Evolutionary conservation across 2,113 vertebrate genomes (phyloP), one percentile per base, ranked within the genome.

Genomic region (Antennarius striatus): DNA sequence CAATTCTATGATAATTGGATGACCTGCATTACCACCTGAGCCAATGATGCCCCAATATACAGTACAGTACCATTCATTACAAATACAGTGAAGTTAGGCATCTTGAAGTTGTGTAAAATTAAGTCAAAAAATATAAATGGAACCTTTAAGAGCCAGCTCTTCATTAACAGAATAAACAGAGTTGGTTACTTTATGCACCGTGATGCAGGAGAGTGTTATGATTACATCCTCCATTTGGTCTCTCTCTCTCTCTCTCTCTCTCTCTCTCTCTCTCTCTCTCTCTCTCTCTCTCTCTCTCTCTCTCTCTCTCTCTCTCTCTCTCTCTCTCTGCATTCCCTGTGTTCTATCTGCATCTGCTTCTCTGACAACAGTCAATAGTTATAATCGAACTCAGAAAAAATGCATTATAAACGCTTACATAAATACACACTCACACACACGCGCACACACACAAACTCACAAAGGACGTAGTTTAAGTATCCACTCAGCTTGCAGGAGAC

Each of bases 401-500:
- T 11, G 42, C 42, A 43, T 43, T 43, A 11, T 12, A 43, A 43
- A 4, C 10, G 11, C 52, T 14, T 28, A 14, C 6, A 6, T 15
- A 32, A 5, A 32, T 28, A 32, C 28, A 14, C 13, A 32, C 29
- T 2, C 52, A 7, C 28, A 10, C 28, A 14, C 45, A 12, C 50
- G 54, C 10, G 29, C 13, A 32, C 17, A 68, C 17, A 70, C 28
- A 51, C 6, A 59, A 14, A 54, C 54, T 22, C 43, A 55, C 28
- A 68, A 50, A 6, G 9, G 29, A 54, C 47, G 46, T 36, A 40
- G 68, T 68, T 68, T 56, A 73, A 71, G 49, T 71, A 57, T 69
- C 62, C 45, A 63, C 60, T 75, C 65, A 54, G 43, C 43, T 59
- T 53, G 63, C 45, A 58, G 68, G 60, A 78, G 75, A 82, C 68